phyloP scores from a whole-genome alignment of 2,797 vertebrate genomes.

The Sebastes variabilis region DNA sequence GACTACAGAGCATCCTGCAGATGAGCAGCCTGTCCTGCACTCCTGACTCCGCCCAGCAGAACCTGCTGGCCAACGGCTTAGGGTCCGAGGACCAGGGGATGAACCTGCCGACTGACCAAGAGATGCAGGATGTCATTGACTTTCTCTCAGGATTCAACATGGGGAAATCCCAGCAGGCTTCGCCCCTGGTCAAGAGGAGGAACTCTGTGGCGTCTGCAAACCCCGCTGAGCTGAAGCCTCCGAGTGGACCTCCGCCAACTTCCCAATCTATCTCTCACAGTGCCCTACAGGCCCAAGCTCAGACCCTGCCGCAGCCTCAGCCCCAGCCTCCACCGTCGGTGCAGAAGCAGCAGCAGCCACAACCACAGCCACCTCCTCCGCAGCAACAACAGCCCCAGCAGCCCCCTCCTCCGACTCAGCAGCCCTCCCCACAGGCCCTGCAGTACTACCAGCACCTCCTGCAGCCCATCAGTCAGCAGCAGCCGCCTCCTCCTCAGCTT shows the following conservation, averaged over 20 bases:
- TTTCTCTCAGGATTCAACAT: conserved; percentile 99
- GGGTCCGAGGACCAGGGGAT: conserved; percentile 93
- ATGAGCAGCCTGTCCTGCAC: conserved; percentile 85
- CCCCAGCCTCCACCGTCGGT: conserved; percentile 63
- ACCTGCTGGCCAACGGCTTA: conserved; percentile 87
- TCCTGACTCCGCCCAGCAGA: conserved; percentile 79
- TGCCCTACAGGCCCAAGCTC: conserved; percentile 83
- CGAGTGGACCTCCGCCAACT: conserved; percentile 79
- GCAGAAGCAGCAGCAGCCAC: conserved; percentile 65
- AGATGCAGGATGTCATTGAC: conserved; percentile 99
- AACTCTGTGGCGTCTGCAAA: conserved; percentile 91
- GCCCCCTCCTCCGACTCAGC: conserved; percentile 67
- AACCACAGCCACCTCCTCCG: conserved; percentile 63
- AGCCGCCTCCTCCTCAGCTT: conserved; percentile 80
- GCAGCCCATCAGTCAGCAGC: conserved; percentile 90
- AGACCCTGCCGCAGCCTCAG: conserved; percentile 81
- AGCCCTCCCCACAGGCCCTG: conserved; percentile 82
- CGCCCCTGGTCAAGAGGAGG: conserved; percentile 92
- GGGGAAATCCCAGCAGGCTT: conserved; percentile 98
- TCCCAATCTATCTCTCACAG: conserved; percentile 85
- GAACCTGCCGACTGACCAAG: conserved; percentile 98
- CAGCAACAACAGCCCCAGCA: conserved; percentile 64
- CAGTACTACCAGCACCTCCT: conserved; percentile 96
- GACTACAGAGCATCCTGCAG: conserved; percentile 90
- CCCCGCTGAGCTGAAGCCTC: conserved; percentile 89